Base-by-base conservation (phyloP, 2,888 invertebrate species). In the Cistogaster globosa region DNA sequence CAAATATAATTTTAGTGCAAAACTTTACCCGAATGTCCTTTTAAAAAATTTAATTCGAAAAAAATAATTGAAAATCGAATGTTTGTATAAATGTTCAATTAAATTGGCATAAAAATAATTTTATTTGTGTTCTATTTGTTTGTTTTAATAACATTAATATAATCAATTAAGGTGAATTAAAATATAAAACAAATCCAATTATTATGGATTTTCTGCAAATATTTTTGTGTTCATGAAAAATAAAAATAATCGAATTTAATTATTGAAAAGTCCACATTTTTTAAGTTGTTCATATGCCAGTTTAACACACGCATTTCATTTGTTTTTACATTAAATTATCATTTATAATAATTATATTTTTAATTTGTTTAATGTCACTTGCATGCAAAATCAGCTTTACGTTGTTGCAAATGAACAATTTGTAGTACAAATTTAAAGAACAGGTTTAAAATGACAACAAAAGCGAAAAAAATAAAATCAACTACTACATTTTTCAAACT, bases 201-300 rank as follows among this genome's bases (percentile, higher is more conserved):
- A 69, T 69, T 51, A 51, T 69, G 62, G 69, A 63, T 76, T 82
- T 81, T 58, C 55, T 55, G 38, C 63, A 72, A 80, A 67, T 53
- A 53, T 63, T 57, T 5, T 58, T 32, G 16, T 9, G 57, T 32
- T 22, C 9, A 26, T 26, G 22, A 80, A 65, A 32, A 42, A 55
- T 48, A 18, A 62, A 22, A 62, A 53, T 9, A 14, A 60, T 7
- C 18, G 6, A 26, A 62, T 62, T 81, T 62, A 75, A 69, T 81
- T 68, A 63, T 68, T 62, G 22, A 22, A 76, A 76, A 71, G 71
- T 20, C 82, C 69, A 63, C 69, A 69, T 69, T 32, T 51, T 63
- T 57, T 69, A 26, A 57, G 51, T 75, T 58, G 57, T 51, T 51
- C 57, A 82, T 57, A 20, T 51, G 69, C 48, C 57, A 65, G 63